Conservation (phyloP, 2,888 invertebrate species). For the Rapana venosa region DNA sequence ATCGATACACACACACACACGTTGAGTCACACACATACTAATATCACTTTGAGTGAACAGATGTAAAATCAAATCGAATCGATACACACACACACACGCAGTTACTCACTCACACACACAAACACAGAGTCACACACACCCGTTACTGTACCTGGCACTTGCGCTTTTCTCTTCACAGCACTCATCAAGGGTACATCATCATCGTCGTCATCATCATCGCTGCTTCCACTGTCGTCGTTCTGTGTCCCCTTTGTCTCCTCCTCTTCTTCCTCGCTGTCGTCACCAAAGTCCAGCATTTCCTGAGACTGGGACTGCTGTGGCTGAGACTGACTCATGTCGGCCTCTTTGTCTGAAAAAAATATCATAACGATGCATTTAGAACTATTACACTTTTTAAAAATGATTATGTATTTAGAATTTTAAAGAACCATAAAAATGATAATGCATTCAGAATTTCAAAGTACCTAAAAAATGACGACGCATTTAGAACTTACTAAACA, state of each 20-base stretch:
- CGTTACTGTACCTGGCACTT: background rate
- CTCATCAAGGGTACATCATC: slow-evolving; percentile 47
- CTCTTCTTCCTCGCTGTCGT: slow-evolving; percentile 58
- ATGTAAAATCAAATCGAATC: too few species aligned
- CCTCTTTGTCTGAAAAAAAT: slow-evolving; percentile 2
- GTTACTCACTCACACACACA: background rate
- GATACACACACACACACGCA: background rate
- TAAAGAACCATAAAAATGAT: too few species aligned
- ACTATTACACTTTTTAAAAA: too few species aligned
- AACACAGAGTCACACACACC: too few species aligned
- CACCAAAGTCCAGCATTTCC: slow-evolving; percentile 47
- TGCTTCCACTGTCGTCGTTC: slow-evolving; percentile 44
- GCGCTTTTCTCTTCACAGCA: slow-evolving; percentile 20
- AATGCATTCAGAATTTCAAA: too few species aligned
- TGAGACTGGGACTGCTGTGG: slow-evolving; percentile 42
- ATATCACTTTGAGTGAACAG: too few species aligned
- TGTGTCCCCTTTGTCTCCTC: slow-evolving; percentile 40
- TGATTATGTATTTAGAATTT: too few species aligned
- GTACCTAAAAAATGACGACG: too few species aligned
- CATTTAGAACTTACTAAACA: too few species aligned
- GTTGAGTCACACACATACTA: too few species aligned
- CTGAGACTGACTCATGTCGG: background rate
- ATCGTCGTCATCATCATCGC: slow-evolving; percentile 48
- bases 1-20: too few species aligned
- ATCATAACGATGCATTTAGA: too few species aligned